Conservation (phyloP, 2,797 vertebrate species). For the Schizopygopsis pylzovi region DNA sequence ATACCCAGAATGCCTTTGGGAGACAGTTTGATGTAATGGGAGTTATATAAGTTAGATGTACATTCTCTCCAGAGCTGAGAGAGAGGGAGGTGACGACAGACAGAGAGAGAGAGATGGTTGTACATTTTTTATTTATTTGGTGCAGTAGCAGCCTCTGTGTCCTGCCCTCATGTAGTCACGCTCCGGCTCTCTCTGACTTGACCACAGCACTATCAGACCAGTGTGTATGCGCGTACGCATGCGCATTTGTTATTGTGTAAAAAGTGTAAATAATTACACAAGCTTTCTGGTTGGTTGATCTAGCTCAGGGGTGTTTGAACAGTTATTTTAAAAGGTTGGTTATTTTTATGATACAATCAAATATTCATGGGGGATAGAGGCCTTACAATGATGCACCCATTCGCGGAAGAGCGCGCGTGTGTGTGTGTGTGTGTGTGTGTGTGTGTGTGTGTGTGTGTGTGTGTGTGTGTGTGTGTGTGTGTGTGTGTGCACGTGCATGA, state of each 20-base stretch:
- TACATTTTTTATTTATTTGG: conserved; percentile 50
- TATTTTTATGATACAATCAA: conserved; percentile 54
- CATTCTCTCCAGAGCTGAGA: conserved; percentile 37
- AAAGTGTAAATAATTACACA: conserved; percentile 61
- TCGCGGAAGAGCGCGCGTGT: neutral
- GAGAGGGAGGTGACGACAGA: conserved; percentile 26
- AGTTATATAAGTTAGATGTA: conserved; percentile 46
- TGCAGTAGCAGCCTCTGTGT: conserved; percentile 17
- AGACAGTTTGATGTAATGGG: conserved; percentile 47
- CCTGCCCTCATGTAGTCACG: conserved; percentile 14
- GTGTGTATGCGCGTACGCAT: neutral
- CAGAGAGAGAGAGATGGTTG: conserved; percentile 29
- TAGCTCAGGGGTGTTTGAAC: conserved; percentile 50
- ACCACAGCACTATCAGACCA: neutral
- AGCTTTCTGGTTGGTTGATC: conserved; percentile 47
- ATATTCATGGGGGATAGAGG: conserved; percentile 52
- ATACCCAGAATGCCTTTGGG: conserved; percentile 50
- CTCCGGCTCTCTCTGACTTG: conserved; percentile 15
- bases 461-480: too few relatives aligned
- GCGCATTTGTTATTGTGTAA: conserved; percentile 42
- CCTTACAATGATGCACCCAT: neutral
- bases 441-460: too few relatives aligned
- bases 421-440: conserved; percentile 8
- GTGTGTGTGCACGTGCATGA: too few relatives aligned
- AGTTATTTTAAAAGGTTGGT: conserved; percentile 54